phyloP scores from a whole-genome alignment of 2,797 vertebrate genomes.

The Notolabrus celidotus region DNA sequence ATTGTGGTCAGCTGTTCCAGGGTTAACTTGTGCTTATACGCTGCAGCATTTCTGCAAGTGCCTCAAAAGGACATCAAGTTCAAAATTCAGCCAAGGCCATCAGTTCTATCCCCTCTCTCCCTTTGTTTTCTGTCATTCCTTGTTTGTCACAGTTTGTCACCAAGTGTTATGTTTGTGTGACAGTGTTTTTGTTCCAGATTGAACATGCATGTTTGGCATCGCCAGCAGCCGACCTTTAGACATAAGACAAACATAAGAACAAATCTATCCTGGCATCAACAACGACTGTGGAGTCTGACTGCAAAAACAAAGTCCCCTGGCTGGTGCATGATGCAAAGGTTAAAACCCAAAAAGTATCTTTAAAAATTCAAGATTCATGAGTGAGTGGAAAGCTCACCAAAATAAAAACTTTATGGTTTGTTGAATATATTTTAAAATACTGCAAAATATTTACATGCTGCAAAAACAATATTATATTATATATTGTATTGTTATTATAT shows the following conservation, averaged over 20 bases:
- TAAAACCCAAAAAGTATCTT: not conserved
- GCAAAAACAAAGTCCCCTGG: not conserved
- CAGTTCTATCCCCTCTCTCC: not conserved
- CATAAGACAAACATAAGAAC: not conserved
- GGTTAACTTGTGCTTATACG: not conserved
- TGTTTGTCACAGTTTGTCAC: constrained; percentile 2
- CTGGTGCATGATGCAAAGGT: not conserved
- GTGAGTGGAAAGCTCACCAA: not conserved
- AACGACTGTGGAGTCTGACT: not conserved
- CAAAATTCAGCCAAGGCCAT: not conserved
- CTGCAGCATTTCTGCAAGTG: not conserved
- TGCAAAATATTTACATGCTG: not conserved
- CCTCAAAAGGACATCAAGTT: not conserved
- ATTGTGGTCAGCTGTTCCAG: not conserved
- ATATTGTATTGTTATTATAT: no score
- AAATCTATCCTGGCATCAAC: not conserved
- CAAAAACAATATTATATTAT: no score
- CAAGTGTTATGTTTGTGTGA: not conserved
- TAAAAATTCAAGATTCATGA: not conserved
- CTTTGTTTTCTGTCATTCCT: not conserved
- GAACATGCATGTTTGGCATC: not conserved
- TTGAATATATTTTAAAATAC: not conserved
- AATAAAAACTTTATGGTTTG: not conserved
- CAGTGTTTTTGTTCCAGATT: constrained; percentile 18
- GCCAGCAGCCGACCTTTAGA: not conserved